Evolutionary conservation across 2,888 invertebrate species (phyloP).

Genomic region (Zootermopsis nevadensis): DNA sequence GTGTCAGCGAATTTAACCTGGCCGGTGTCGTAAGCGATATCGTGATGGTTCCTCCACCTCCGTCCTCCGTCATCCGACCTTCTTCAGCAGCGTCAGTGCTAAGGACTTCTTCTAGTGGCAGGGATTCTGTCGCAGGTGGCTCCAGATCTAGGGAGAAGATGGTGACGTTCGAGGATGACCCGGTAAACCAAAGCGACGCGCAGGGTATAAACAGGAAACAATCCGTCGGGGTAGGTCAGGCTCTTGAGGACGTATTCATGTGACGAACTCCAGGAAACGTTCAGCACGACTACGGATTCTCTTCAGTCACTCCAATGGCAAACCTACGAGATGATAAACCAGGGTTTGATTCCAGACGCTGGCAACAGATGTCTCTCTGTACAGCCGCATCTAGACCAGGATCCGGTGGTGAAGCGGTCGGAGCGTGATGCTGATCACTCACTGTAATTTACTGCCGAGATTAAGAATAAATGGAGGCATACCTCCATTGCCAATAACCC

Average conservation of each 20-base stretch:
- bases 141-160: conserved; percentile 76
- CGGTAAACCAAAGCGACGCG: conserved; percentile 57
- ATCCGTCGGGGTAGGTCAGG: conserved; percentile 55
- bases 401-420: too few species aligned
- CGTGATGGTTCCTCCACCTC: conserved; percentile 64
- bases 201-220: conserved; percentile 1
- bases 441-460: too few species aligned
- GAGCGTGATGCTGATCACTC: too few species aligned
- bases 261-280: conserved; percentile 67
- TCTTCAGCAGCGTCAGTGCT: conserved; percentile 59
- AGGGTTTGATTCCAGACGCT: too few species aligned
- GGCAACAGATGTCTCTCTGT: too few species aligned
- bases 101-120: conserved; percentile 58
- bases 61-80: conserved; percentile 57
- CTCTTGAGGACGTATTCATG: conserved; percentile 82
- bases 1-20: conserved; percentile 85
- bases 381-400: too few species aligned
- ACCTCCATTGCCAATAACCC: too few species aligned
- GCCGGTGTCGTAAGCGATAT: conserved; percentile 72
- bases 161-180: conserved; percentile 85
- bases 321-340: too few species aligned
- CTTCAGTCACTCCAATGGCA: too few species aligned
- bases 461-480: too few species aligned
- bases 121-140: conserved; percentile 53
- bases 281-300: background rate